Conservation (phyloP, 2,888 invertebrate genomes). For the Leucania comma region DNA sequence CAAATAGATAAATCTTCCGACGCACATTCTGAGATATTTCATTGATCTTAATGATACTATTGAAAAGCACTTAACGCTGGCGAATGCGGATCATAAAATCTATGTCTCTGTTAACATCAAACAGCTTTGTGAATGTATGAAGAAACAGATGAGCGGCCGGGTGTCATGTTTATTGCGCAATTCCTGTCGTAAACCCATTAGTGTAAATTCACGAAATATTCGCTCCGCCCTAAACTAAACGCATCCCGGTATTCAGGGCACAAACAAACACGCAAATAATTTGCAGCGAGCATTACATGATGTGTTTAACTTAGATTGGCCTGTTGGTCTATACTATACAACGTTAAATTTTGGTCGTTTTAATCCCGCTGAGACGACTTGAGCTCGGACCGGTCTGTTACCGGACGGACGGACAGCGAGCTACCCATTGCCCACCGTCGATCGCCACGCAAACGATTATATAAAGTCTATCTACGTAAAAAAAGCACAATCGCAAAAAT, state of each 20-base stretch:
- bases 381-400: too few species aligned
- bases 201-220: constrained; percentile 36
- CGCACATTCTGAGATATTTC: constrained; percentile 13
- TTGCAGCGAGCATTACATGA: constrained; percentile 21
- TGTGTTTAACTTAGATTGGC: constrained; percentile 3
- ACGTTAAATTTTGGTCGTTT: too few species aligned
- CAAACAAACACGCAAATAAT: constrained; percentile 38
- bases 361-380: too few species aligned
- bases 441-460: too few species aligned
- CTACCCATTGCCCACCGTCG: too few species aligned
- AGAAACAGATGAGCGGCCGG: constrained; percentile 4
- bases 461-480: too few species aligned
- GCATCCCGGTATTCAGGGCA: constrained; percentile 52
- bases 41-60: constrained; percentile 29
- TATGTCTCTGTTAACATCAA: constrained; percentile 33
- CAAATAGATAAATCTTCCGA: too few species aligned
- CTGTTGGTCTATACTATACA: too few species aligned
- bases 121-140: constrained; percentile 29
- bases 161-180: constrained; percentile 28
- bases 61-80: constrained; percentile 13
- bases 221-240: constrained; percentile 42
- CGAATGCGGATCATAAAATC: constrained; percentile 7
- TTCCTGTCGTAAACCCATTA: constrained; percentile 39
- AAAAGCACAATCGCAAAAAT: too few species aligned
- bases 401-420: too few species aligned